A percentile compares a stretch with the other conserved stretches of the same genome.
Evolutionary conservation across 2,797 vertebrate species (phyloP).

Genomic region (Antennarius maculatus): DNA sequence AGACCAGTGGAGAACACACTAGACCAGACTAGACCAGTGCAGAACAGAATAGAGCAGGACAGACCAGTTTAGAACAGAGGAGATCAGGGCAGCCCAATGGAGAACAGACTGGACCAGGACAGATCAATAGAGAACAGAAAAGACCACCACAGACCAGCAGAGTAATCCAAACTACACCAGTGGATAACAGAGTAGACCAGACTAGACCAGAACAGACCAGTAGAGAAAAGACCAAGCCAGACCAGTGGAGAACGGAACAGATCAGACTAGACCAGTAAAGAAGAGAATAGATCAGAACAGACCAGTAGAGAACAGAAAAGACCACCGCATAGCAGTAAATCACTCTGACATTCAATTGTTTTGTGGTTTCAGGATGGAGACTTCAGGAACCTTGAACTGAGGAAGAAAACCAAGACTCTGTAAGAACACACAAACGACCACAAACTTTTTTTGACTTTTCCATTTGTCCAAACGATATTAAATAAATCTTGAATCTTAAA

Average conservation of each 20-base stretch:
- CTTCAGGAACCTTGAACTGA: conserved; percentile 48
- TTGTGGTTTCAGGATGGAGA: conserved; percentile 57
- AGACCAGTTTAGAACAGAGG: not conserved
- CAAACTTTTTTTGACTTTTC: no score
- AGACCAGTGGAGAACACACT: not conserved
- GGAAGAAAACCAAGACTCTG: conserved; percentile 72
- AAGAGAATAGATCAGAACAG: not conserved
- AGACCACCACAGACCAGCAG: not conserved
- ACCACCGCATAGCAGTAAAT: not conserved
- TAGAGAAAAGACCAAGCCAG: not conserved
- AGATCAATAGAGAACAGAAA: not conserved
- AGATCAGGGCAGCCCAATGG: not conserved
- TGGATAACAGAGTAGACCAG: not conserved
- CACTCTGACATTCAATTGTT: not conserved
- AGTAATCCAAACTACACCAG: not conserved
- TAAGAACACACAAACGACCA: conserved; percentile 20
- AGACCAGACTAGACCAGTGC: not conserved
- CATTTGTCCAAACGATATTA: no score
- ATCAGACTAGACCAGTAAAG: not conserved
- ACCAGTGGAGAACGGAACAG: no score
- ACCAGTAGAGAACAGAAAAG: no score
- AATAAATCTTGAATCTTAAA: no score
- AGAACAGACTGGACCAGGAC: not conserved
- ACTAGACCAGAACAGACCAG: not conserved
- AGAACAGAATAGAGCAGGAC: not conserved